Base-by-base conservation (phyloP, 2,113 vertebrate species). In the Microcebus lehilahytsara region DNA sequence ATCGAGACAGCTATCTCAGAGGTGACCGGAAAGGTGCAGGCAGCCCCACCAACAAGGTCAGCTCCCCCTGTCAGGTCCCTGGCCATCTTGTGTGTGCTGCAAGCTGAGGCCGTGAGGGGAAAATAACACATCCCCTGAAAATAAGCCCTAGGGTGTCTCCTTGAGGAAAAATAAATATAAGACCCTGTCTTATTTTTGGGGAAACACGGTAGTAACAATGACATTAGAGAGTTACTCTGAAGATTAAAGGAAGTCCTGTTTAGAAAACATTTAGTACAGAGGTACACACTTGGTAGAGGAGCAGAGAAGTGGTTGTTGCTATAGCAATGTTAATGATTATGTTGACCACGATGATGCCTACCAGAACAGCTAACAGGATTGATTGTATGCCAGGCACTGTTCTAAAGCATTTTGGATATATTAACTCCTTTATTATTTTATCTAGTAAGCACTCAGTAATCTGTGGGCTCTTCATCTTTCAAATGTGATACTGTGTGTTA, bases 321-420 rank as follows among this genome's bases (percentile, higher is more conserved):
- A 14, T 9, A 13, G 23, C 27, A 10, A 9, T 40, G 58, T 53
- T 78, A 51, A 2, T 49, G 27, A 42, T 32, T 30, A 1, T 40
- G 53, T 12, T 23, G 5, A 7, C 0, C 9, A 9, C 2, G 7
- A 13, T 2, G 5, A 17, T 72, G 51, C 20, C 34, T 66, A 17
- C 40, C 46, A 69, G 19, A 25, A 34, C 11, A 75, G 30, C 19
- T 60, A 16, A 16, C 1, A 25, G 85, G 34, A 22, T 3, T 74
- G n/a, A 6, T 11, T 53, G 60, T 8, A 12, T 9, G 9, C 27
- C 42, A 23, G 14, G 16, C n/a, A 0, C 14, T 2, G 5, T 77
- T 77, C 27, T 49, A 37, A 37, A 92, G 34, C 30, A 32, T 19
- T 85, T 69, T n/a, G 17, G 9, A 11, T 8, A 5, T 4, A 9